Percentiles rank a stretch among this genome's conserved stretches.
Evolutionary conservation across 1,140 invertebrate species (phyloP).

Genomic region (Onthophagus taurus): DNA sequence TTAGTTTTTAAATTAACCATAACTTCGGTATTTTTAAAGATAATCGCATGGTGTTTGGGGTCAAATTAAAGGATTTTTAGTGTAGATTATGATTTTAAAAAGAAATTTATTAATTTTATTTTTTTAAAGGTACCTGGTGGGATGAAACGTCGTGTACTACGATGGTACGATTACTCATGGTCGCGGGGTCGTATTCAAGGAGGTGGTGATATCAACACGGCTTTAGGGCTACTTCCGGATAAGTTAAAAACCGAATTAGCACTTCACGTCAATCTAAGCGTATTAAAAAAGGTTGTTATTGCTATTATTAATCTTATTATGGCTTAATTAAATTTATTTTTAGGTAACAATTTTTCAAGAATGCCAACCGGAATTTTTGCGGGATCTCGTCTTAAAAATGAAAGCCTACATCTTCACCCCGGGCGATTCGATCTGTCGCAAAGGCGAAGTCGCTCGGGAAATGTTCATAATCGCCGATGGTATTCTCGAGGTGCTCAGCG

Average conservation of each 20-base stretch:
- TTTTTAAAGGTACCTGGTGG: slow-evolving; percentile 72
- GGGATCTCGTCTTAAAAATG: slow-evolving; percentile 96
- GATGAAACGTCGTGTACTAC: slow-evolving; percentile 85
- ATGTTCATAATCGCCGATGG: slow-evolving; percentile 99
- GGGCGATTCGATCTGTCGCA: slow-evolving; percentile 90
- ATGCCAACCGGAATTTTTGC: slow-evolving; percentile 93
- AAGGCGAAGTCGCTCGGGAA: slow-evolving; percentile 75
- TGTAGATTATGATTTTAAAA: too few relatives aligned
- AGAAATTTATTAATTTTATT: too few relatives aligned
- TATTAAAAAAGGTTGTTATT: slow-evolving; percentile 79
- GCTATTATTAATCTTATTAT: not conserved
- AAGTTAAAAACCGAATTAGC: slow-evolving; percentile 95
- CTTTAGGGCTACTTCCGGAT: slow-evolving; percentile 83
- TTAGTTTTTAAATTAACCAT: too few relatives aligned
- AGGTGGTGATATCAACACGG: slow-evolving; percentile 91
- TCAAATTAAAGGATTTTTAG: too few relatives aligned
- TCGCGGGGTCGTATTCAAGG: slow-evolving; percentile 92
- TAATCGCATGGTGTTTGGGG: too few relatives aligned
- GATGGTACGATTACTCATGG: slow-evolving; percentile 98
- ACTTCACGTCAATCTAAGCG: slow-evolving; percentile 89
- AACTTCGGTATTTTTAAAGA: too few relatives aligned
- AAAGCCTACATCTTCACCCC: slow-evolving; percentile 96
- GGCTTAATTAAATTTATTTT: not conserved
- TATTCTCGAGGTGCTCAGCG: slow-evolving; percentile 91
- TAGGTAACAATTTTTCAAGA: slow-evolving; percentile 83